Percentiles rank a stretch among this genome's conserved stretches.
These are phyloP conservation scores for Zosterops lateralis DNA, from an alignment of 2,113 vertebrate species.

Conservation along the genomic window DNA sequence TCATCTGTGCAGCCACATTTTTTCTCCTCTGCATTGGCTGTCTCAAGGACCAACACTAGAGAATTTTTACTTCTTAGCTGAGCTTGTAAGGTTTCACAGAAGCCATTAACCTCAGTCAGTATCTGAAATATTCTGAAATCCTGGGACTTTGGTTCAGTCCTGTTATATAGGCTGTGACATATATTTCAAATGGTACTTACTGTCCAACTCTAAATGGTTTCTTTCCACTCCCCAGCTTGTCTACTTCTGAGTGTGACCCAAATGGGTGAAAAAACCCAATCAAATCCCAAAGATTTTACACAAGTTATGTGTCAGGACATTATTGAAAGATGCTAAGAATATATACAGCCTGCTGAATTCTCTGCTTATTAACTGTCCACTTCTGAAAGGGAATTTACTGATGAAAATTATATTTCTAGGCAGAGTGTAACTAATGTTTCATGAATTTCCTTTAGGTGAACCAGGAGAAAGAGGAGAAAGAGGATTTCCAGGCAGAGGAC, in stretches of 20 bases:
- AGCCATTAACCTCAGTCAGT: background rate
- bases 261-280: background rate
- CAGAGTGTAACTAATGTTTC: background rate
- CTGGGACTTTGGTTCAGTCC: background rate
- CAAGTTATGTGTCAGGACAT: background rate
- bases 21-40: background rate
- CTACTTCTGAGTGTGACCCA: background rate
- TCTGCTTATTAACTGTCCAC: background rate
- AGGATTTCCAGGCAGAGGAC: conserved; percentile 86
- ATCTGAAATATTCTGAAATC: background rate
- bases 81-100: background rate
- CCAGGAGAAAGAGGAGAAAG: conserved; percentile 90
- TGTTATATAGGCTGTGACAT: background rate
- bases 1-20: background rate
- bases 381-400: background rate
- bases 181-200: background rate
- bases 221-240: background rate
- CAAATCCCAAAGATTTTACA: background rate
- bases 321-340: background rate
- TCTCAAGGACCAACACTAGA: background rate
- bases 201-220: background rate
- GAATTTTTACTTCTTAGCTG: background rate
- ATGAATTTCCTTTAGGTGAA: conserved; percentile 81
- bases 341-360: background rate
- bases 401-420: background rate